Evolutionary conservation across 2,888 invertebrate genomes (phyloP).

Genomic region (Eucera pruinosa): DNA sequence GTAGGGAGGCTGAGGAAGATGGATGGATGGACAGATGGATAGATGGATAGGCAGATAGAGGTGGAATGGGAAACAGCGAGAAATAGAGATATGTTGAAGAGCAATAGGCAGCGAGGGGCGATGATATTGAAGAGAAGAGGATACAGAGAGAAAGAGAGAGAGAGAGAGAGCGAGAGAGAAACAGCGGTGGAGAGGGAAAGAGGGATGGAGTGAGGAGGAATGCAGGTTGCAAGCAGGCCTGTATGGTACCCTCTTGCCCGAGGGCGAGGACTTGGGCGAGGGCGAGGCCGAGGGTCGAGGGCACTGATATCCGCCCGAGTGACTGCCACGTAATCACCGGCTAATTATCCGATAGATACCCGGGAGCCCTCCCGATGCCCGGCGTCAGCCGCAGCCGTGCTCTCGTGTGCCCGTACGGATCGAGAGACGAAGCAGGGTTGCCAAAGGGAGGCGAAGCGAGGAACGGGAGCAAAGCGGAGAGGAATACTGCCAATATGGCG

Average conservation of each 20-base stretch:
- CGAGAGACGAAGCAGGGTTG: constrained; percentile 51
- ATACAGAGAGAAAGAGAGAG: constrained; percentile 35
- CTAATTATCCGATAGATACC: constrained; percentile 84
- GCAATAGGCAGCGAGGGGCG: constrained; percentile 35
- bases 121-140: constrained; percentile 22
- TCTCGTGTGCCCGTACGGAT: constrained; percentile 53
- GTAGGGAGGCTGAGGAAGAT: constrained; percentile 37
- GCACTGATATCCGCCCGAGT: constrained; percentile 82
- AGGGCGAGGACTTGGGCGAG: constrained; percentile 63
- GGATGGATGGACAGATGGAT: constrained; percentile 52
- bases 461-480: constrained; percentile 62
- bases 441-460: constrained; percentile 66
- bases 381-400: constrained; percentile 74
- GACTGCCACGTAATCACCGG: constrained; percentile 83
- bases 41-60: constrained; percentile 57
- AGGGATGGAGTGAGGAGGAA: constrained; percentile 35
- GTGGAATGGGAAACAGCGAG: constrained; percentile 41
- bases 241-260: constrained; percentile 66
- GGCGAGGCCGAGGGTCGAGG: constrained; percentile 75
- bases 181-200: constrained; percentile 44
- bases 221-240: constrained; percentile 55
- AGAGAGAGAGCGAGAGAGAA: background rate
- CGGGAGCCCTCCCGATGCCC: constrained; percentile 73
- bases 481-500: constrained; percentile 73
- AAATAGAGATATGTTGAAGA: constrained; percentile 23